Conservation (phyloP, 2,113 vertebrate species). For the Pluvialis apricaria region DNA sequence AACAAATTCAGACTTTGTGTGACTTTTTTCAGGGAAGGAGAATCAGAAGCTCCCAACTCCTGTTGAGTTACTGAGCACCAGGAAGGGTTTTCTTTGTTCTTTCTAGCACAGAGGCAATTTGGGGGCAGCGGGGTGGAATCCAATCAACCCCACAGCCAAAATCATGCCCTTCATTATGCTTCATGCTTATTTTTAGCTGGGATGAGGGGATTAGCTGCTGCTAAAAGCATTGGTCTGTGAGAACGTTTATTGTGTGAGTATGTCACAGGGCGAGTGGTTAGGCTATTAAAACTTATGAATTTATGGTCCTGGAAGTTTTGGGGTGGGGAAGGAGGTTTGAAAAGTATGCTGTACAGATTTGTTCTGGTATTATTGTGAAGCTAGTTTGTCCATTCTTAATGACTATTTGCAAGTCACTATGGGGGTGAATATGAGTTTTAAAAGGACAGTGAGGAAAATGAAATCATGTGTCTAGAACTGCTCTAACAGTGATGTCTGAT, state of each 20-base stretch:
- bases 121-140: fast-evolving
- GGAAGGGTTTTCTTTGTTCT: background rate
- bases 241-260: background rate
- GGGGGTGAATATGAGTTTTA: background rate
- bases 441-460: background rate
- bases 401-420: background rate
- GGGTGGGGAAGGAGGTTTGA: background rate
- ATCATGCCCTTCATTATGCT: background rate
- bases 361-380: background rate
- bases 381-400: background rate
- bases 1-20: background rate
- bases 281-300: background rate
- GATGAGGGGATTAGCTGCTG: background rate
- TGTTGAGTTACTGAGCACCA: background rate
- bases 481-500: background rate
- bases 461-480: background rate
- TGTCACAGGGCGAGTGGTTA: background rate
- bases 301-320: background rate
- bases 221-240: background rate
- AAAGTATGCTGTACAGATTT: background rate
- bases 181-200: background rate
- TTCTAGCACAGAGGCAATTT: background rate
- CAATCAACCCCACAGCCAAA: background rate
- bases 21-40: background rate
- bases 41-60: background rate